phyloP scores from a whole-genome alignment of 2,113 vertebrate species.

The Damaliscus lunatus region DNA sequence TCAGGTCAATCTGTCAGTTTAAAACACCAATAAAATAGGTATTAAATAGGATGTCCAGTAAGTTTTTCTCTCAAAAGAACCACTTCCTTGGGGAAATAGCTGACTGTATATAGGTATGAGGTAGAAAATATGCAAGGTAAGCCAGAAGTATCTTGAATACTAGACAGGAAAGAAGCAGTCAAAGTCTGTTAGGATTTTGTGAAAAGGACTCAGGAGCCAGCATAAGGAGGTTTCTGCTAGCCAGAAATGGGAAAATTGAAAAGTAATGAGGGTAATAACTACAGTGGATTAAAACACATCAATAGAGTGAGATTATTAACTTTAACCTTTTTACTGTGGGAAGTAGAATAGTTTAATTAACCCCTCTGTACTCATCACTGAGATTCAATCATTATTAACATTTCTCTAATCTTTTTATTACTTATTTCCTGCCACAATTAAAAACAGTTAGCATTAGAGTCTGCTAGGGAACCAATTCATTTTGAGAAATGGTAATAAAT shows the following conservation, averaged over 20 bases:
- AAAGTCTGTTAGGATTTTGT: conserved; percentile 26
- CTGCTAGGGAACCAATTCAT: not conserved
- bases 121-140: not conserved
- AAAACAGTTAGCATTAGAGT: not conserved
- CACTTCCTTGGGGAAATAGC: not conserved
- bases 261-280: not conserved
- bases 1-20: not conserved
- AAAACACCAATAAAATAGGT: not conserved
- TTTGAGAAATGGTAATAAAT: conserved; percentile 1
- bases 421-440: not conserved
- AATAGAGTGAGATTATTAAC: not conserved
- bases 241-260: not conserved
- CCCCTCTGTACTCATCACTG: not conserved
- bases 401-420: not conserved
- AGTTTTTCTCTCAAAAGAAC: not conserved
- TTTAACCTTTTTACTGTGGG: not conserved
- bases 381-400: not conserved
- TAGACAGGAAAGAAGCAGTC: not conserved
- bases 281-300: not conserved
- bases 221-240: not conserved
- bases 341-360: not conserved
- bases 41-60: conserved; percentile 14
- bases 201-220: not conserved
- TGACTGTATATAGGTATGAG: not conserved
- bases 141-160: not conserved